These are phyloP conservation scores for Eristalinus aeneus DNA, from an alignment of 2,888 invertebrate species.

Conservation along the genomic window DNA sequence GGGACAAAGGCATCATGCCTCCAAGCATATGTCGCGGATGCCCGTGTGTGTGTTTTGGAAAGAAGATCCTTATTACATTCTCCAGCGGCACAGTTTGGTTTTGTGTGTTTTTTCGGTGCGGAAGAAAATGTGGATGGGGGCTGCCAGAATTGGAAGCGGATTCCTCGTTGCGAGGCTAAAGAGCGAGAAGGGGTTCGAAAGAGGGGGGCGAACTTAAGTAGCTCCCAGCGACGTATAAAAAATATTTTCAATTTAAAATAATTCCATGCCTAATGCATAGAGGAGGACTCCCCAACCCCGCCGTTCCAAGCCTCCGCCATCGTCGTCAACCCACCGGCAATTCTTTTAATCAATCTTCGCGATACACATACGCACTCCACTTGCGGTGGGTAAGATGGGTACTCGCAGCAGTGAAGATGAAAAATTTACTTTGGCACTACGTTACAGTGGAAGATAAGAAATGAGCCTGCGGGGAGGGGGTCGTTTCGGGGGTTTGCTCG, in stretches of 20 bases:
- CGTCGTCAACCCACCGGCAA: constrained; percentile 25
- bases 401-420: constrained; percentile 47
- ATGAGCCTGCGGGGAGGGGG: neutral
- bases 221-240: constrained; percentile 60
- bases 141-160: neutral
- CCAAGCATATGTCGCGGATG: constrained; percentile 60
- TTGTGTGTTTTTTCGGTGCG: neutral
- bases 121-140: neutral
- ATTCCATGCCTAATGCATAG: constrained; percentile 69
- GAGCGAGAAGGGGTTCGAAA: neutral
- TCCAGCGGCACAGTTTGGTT: constrained; percentile 9
- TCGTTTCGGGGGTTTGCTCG: constrained; percentile 13
- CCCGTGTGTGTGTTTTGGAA: constrained; percentile 15
- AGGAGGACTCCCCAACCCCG: constrained; percentile 44
- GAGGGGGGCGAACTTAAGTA: constrained; percentile 61
- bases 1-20: constrained; percentile 64
- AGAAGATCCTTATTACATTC: constrained; percentile 60
- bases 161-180: constrained; percentile 27
- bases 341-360: constrained; percentile 70
- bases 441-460: constrained; percentile 19
- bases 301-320: neutral
- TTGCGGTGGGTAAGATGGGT: constrained; percentile 50
- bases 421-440: constrained; percentile 63
- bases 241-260: constrained; percentile 69
- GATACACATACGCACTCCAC: constrained; percentile 61